Evolutionary conservation across 2,113 vertebrate species (phyloP).

Genomic region (Notiomystis cincta): DNA sequence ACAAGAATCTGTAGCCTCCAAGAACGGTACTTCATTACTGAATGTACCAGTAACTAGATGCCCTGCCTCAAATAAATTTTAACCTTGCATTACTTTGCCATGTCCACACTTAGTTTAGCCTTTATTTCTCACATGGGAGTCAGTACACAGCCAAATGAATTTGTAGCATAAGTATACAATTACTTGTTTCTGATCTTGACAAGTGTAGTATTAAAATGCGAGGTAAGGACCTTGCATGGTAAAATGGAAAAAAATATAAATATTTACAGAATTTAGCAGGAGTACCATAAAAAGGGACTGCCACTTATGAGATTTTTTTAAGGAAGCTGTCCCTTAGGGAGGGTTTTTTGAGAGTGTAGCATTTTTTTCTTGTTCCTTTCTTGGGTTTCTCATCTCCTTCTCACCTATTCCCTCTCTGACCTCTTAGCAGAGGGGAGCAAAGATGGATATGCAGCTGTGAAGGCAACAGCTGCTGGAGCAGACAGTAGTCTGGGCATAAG

Average conservation of each 20-base stretch:
- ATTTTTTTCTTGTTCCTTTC: not conserved
- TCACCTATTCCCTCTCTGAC: not conserved
- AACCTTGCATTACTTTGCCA: not conserved
- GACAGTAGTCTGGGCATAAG: not conserved
- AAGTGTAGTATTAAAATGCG: not conserved
- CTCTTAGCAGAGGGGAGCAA: not conserved
- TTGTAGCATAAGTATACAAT: not conserved
- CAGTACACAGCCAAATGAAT: not conserved
- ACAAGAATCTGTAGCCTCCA: not conserved
- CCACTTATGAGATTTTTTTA: not conserved
- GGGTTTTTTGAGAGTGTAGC: not conserved
- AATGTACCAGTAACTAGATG: not conserved
- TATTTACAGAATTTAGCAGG: not conserved
- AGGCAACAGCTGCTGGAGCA: not conserved
- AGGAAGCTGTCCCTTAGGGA: not conserved
- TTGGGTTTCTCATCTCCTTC: no score
- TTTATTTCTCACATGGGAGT: not conserved
- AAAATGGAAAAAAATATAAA: not conserved
- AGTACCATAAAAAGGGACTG: not conserved
- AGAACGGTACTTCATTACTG: not conserved
- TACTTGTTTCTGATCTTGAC: not conserved
- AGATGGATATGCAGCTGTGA: not conserved
- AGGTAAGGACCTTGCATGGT: not conserved
- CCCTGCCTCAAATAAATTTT: not conserved
- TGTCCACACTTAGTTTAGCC: not conserved